These are phyloP conservation scores for Cladorhizidae sp. DNA, from an alignment of 37 sponge, comb jelly and placozoan genomes.

Conservation along the genomic window DNA sequence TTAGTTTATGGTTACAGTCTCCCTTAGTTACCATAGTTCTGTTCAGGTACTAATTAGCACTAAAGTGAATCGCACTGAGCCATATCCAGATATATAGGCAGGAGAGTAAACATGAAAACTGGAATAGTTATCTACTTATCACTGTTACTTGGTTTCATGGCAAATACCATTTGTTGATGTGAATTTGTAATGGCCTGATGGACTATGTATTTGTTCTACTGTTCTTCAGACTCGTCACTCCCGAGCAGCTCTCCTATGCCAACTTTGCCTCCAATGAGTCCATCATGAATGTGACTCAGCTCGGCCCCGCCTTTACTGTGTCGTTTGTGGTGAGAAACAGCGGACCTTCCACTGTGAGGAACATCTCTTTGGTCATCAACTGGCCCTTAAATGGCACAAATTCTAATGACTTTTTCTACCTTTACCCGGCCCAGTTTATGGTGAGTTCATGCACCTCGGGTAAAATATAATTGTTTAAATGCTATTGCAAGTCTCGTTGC, in stretches of 20 bases:
- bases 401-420: neutral
- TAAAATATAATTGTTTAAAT: too few relatives aligned
- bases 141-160: too few relatives aligned
- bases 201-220: neutral
- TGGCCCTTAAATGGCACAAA: conserved; percentile 45
- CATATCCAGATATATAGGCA: too few relatives aligned
- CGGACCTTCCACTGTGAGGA: conserved; percentile 37
- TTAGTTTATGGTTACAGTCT: too few relatives aligned
- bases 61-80: too few relatives aligned
- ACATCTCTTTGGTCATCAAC: conserved; percentile 18
- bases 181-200: too few relatives aligned
- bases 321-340: conserved; percentile 31
- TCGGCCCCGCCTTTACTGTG: conserved; percentile 12
- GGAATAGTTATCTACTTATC: too few relatives aligned
- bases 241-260: conserved; percentile 21
- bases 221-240: conserved; percentile 16
- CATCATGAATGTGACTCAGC: conserved; percentile 15
- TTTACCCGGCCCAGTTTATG: conserved; percentile 24
- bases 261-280: neutral
- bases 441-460: conserved; percentile 1
- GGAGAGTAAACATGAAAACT: too few relatives aligned
- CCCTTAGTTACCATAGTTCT: too few relatives aligned
- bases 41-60: too few relatives aligned
- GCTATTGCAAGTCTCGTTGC: too few relatives aligned
- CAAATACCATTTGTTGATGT: too few relatives aligned